These are phyloP conservation scores for Chaetophractus vellerosus DNA, from an alignment of 2,797 vertebrate species.

Conservation along the genomic window DNA sequence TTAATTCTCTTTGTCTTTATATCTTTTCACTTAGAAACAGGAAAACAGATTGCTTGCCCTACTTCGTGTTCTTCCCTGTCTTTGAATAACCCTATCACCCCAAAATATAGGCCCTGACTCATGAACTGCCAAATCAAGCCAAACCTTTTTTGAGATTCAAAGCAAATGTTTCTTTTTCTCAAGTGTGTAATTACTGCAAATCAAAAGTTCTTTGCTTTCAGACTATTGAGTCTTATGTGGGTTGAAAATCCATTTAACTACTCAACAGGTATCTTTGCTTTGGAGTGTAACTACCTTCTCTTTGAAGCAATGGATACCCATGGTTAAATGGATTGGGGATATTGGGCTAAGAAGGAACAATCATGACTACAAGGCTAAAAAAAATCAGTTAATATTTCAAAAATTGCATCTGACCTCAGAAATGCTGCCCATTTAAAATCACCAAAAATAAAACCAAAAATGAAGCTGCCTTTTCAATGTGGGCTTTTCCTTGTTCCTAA, in stretches of 20 bases:
- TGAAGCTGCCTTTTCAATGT: background rate
- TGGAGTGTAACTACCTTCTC: background rate
- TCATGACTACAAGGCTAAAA: background rate
- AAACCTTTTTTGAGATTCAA: constrained; percentile 43
- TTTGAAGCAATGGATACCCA: background rate
- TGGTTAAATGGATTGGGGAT: background rate
- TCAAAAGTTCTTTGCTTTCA: constrained; percentile 55
- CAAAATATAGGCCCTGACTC: constrained; percentile 22
- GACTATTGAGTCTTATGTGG: background rate
- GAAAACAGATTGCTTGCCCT: background rate
- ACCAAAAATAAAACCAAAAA: background rate
- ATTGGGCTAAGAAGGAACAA: background rate
- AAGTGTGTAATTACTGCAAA: constrained; percentile 17
- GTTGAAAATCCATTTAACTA: constrained; percentile 35
- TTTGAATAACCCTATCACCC: background rate
- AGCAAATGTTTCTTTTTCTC: constrained; percentile 16
- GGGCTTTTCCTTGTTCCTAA: background rate
- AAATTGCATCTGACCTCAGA: background rate
- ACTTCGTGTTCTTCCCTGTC: background rate
- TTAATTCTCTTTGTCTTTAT: background rate
- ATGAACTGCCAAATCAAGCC: background rate
- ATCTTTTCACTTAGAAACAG: background rate
- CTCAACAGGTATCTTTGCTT: constrained; percentile 38
- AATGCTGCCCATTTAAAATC: background rate
- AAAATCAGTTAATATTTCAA: constrained; percentile 20